A percentile compares a stretch with the other conserved stretches of the same genome.
Conservation (phyloP, 2,888 invertebrate genomes). For the Acanthosepion lycidas region DNA sequence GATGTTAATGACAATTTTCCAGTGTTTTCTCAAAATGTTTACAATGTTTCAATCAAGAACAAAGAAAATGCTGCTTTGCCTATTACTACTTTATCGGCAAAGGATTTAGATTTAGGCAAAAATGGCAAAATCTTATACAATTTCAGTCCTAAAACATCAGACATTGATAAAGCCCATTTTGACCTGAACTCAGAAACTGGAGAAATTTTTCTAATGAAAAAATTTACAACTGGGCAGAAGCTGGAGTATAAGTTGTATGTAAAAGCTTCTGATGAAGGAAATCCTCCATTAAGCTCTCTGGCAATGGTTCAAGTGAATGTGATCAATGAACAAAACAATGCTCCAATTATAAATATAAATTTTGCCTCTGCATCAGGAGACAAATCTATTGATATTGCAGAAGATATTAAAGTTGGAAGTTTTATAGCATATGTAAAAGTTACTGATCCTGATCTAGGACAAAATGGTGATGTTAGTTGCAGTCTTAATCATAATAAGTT, state of each 20-base stretch:
- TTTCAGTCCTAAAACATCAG: conserved; percentile 59
- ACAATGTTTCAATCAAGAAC: conserved; percentile 55
- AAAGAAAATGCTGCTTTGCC: conserved; percentile 52
- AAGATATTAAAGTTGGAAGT: conserved; percentile 60
- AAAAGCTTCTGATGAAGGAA: conserved; percentile 57
- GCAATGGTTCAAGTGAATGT: conserved; percentile 75
- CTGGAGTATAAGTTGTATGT: conserved; percentile 57
- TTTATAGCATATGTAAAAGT: conserved; percentile 60
- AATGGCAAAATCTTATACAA: conserved; percentile 79
- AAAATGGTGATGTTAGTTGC: conserved; percentile 61
- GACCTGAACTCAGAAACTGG: conserved; percentile 57
- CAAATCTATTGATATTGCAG: conserved; percentile 56
- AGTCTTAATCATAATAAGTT: conserved; percentile 55
- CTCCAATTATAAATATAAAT: conserved; percentile 80
- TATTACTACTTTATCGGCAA: conserved; percentile 80
- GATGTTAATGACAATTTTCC: conserved; percentile 61
- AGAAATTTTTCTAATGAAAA: conserved; percentile 55
- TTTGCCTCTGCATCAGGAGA: conserved; percentile 52
- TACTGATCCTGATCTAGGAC: conserved; percentile 57
- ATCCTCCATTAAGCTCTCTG: conserved; percentile 57
- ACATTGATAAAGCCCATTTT: conserved; percentile 53
- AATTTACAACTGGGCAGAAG: conserved; percentile 52
- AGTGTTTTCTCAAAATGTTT: conserved; percentile 55
- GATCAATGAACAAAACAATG: conserved; percentile 92
- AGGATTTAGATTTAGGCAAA: conserved; percentile 87